Percentiles rank a stretch among this genome's conserved stretches.
These are phyloP conservation scores for Verasper variegatus DNA, from an alignment of 2,113 vertebrate species.

Conservation along the genomic window DNA sequence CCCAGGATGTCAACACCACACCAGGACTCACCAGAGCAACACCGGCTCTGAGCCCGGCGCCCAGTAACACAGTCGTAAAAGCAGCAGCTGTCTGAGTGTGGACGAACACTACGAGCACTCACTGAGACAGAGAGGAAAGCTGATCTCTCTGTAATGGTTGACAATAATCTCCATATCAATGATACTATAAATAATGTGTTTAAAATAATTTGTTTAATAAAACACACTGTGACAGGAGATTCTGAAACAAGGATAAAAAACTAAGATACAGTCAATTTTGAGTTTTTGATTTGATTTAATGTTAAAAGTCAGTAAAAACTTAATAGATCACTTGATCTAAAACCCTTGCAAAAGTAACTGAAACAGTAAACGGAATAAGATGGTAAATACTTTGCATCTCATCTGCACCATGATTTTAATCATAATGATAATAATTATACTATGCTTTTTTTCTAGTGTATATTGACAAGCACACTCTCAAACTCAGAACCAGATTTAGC, in stretches of 20 bases:
- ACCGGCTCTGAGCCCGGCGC: conserved; percentile 10
- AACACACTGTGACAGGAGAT: too few relatives aligned
- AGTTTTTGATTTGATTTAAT: background rate
- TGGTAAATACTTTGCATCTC: background rate
- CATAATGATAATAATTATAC: too few relatives aligned
- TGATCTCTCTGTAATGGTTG: too few relatives aligned
- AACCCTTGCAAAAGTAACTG: background rate
- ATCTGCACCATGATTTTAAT: too few relatives aligned
- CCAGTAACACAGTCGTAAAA: conserved; percentile 40
- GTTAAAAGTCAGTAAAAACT: background rate
- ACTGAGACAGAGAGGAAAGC: too few relatives aligned
- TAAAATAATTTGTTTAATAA: too few relatives aligned
- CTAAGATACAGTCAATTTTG: background rate
- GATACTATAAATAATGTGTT: too few relatives aligned
- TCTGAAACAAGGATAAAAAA: background rate
- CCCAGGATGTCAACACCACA: conserved; percentile 32
- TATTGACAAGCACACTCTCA: background rate
- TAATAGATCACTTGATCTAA: background rate
- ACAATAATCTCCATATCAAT: too few relatives aligned
- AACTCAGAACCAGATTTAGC: conserved; percentile 11
- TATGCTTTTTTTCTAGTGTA: background rate
- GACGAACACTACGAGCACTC: background rate
- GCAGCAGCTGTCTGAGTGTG: conserved; percentile 57
- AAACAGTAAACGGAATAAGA: background rate
- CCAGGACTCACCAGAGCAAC: background rate